Base-by-base conservation (phyloP, 2,888 invertebrate genomes). In the Limnephilus rhombicus region DNA sequence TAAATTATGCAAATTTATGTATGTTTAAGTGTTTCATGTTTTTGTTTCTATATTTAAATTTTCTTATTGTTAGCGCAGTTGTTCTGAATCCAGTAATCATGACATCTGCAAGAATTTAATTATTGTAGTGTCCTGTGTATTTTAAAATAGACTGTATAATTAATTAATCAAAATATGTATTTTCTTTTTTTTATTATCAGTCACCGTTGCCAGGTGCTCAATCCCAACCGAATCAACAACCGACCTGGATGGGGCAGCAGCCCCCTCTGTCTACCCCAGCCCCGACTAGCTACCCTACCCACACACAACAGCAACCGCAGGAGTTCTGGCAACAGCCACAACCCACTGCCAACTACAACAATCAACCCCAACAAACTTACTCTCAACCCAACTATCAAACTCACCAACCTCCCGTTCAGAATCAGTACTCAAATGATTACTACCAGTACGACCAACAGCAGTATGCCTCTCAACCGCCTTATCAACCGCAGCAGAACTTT, bases 261-360 rank as follows among this genome's bases (percentile, higher is more conserved):
- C 5, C 31, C 0, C 92, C 85, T 49, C 24, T 86, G 37, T 82
- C 89, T 88, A 90, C 94, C 93, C 68, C 94, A 94, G 81, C 94
- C 91, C 94, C 88, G 91, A 34, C 85, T 13, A 80, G 15, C 31
- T 31, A n/a, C 49, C 88, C 37, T 34, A 9, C 68, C 91, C 41
- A 41, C 85, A 91, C 95, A 91, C 94, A 95, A 93, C 95, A 95
- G 94, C 95, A 95, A 94, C 96, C 95, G 93, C 95, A 95, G 94
- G 95, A 95, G 94, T 95, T 95, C 94, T 96, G 95, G 49, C 94
- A 94, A 0, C 94, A 94, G 85, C 94, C 68, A 1, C 18, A 80
- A 24, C 90, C 95, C 5, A 80, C 83, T 4, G 24, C 85, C 31
- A 80, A 89, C 85, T 81, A 81, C 11, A 80, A 80, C 29, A 34